Evolutionary conservation across 2,113 vertebrate genomes (phyloP).

Genomic region (Pseudonaja textilis): DNA sequence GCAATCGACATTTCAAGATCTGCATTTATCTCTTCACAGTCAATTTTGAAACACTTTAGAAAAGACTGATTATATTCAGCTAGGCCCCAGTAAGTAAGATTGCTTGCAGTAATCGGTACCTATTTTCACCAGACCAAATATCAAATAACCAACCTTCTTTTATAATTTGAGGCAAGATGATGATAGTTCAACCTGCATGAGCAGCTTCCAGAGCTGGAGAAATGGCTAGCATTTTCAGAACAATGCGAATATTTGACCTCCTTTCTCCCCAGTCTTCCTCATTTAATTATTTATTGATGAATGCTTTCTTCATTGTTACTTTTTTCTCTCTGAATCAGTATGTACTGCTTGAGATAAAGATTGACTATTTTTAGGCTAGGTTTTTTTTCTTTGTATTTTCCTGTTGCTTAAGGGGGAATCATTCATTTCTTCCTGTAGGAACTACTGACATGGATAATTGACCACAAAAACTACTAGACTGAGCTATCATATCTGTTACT

Average conservation of each 20-base stretch:
- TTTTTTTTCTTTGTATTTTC: background rate
- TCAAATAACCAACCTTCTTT: background rate
- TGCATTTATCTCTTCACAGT: background rate
- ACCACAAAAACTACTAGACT: slow-evolving; percentile 25
- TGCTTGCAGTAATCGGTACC: background rate
- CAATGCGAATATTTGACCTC: background rate
- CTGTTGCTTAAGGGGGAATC: background rate
- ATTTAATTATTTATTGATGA: background rate
- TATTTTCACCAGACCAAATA: background rate
- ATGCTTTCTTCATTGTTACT: background rate
- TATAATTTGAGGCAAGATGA: background rate
- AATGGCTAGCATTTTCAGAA: background rate
- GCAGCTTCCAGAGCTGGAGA: background rate
- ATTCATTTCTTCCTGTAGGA: background rate
- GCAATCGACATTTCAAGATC: background rate
- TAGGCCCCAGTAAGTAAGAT: background rate
- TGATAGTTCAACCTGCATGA: background rate
- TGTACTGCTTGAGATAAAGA: background rate
- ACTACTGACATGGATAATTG: slow-evolving; percentile 15
- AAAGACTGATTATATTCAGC: background rate
- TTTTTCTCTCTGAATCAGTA: background rate
- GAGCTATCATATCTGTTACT: slow-evolving; percentile 7
- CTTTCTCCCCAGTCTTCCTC: background rate
- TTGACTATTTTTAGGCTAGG: background rate
- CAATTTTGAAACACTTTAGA: background rate